Evolutionary conservation across 2,113 vertebrate species (phyloP).

Genomic region (Ceyx melanurus): DNA sequence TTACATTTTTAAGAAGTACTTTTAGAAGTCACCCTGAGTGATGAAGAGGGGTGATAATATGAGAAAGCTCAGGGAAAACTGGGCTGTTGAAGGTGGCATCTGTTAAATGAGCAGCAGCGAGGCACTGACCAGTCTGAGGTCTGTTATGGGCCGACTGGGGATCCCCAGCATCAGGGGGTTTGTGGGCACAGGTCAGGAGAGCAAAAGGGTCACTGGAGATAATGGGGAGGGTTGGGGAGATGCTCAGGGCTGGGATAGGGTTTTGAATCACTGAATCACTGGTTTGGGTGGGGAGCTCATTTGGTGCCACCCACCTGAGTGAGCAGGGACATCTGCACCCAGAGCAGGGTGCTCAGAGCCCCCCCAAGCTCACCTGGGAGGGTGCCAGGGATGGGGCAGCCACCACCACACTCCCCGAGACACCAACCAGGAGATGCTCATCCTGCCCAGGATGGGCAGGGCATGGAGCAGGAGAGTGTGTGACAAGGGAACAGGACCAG

Average conservation of each 20-base stretch:
- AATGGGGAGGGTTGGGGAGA: background rate
- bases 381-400: background rate
- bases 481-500: accelerated
- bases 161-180: background rate
- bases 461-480: background rate
- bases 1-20: conserved; percentile 30
- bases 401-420: accelerated
- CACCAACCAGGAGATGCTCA: background rate
- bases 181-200: background rate
- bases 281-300: background rate
- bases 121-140: background rate
- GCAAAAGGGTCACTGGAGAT: background rate
- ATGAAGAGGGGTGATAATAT: background rate
- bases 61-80: conserved; percentile 5
- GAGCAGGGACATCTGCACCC: background rate
- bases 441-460: background rate
- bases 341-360: background rate
- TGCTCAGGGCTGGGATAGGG: background rate
- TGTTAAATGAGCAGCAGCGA: background rate
- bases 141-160: background rate
- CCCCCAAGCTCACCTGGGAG: background rate
- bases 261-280: background rate
- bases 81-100: conserved; percentile 10
- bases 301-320: background rate
- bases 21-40: conserved; percentile 48